These are phyloP conservation scores for Drosophila paramelanica DNA, from an alignment of 2,888 invertebrate genomes.

Conservation along the genomic window DNA sequence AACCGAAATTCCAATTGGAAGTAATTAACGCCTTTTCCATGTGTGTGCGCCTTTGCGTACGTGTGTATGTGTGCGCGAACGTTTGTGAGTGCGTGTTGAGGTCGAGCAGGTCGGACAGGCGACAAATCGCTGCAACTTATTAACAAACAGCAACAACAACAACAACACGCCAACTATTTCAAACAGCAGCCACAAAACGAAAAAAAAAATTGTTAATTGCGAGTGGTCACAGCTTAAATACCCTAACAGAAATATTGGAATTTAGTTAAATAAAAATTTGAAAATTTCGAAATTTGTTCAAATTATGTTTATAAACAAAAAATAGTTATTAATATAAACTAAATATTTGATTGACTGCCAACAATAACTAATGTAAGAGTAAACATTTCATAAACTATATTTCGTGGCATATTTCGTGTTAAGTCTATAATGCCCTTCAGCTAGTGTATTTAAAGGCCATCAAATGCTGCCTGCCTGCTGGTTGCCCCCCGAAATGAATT, in stretches of 20 bases:
- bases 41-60: conserved; percentile 2
- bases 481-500: conserved; percentile 19
- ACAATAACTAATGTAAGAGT: no score
- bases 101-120: conserved; percentile 55
- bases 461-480: conserved; percentile 21
- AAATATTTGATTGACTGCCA: no score
- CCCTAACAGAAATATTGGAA: neutral
- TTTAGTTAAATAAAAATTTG: no score
- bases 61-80: conserved; percentile 11
- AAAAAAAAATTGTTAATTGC: neutral
- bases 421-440: neutral
- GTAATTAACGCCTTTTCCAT: conserved; percentile 67
- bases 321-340: no score
- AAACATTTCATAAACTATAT: no score
- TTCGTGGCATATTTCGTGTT: neutral
- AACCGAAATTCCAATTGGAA: conserved; percentile 71
- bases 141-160: conserved; percentile 51
- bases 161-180: conserved; percentile 8
- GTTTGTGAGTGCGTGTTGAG: conserved; percentile 24
- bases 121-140: conserved; percentile 76
- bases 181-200: neutral
- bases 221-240: neutral
- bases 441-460: conserved; percentile 22
- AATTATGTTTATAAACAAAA: no score
- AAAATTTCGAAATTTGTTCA: no score